Evolutionary conservation across 1,140 invertebrate species (phyloP), one percentile per base, ranked within the genome.

Genomic region (Ceratosolen solmsi): DNA sequence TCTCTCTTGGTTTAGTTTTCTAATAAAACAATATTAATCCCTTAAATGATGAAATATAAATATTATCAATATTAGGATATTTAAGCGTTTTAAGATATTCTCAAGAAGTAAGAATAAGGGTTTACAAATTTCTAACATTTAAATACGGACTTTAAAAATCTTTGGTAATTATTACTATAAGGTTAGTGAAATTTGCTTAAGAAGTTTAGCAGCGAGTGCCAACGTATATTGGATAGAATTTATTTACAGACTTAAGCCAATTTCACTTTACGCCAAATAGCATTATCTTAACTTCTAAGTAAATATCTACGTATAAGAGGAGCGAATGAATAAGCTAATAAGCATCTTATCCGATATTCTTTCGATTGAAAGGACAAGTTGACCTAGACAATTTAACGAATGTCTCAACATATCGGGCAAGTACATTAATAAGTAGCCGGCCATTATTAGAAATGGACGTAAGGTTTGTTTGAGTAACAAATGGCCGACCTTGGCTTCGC

Each of bases 251-350:
- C 15, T 38, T 38, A 22, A 68, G 7, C 63, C 63, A 38, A 68
- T 68, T 68, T 68, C 9, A 68, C 33, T 68, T 68, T 22, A 38
- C 20, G 63, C 33, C n/a, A 68, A 68, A 68, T 68, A 36, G 2
- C 20, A 36, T 68, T 68, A 68, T 17, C 33, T n/a, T 11, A 38
- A 68, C 17, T 38, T 68, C 33, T 38, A n/a, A 68, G 63, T n/a
- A 68, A 68, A 36, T 68, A 38, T 38, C 36, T n/a, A 68, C 38
- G 17, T 68, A 68, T 38, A 22, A 1, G 17, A 68, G 20, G 4
- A n/a, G 15, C n/a, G 15, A 13, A 38, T 68, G 20, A 33, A 68
- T 38, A 68, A 68, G 22, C 5, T 1, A 38, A 68, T 63, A 38
- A 68, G 2, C 13, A 68, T 15, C 27, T 63, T 63, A 68, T 38